Evolutionary conservation across 1,140 invertebrate genomes (phyloP).

Genomic region (Drosophila auraria): DNA sequence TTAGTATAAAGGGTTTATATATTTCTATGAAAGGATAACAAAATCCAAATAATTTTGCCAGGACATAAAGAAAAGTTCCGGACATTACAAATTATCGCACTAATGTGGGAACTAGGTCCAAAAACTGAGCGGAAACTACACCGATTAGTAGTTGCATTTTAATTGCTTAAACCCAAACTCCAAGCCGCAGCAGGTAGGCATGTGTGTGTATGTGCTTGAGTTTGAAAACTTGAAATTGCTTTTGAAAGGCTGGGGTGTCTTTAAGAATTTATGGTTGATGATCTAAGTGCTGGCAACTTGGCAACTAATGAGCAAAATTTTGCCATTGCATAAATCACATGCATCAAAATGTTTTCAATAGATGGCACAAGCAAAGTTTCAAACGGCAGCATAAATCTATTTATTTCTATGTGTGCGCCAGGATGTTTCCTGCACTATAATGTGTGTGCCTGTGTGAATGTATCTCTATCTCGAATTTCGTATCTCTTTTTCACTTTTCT

Average conservation of each 20-base stretch:
- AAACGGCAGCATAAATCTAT: conserved; percentile 73
- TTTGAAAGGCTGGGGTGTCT: conserved; percentile 46
- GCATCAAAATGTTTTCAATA: conserved; percentile 82
- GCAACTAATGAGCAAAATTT: conserved; percentile 79
- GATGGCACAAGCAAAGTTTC: conserved; percentile 64
- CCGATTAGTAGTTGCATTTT: conserved; percentile 42
- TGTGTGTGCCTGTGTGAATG: conserved; percentile 21
- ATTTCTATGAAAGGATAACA: neutral
- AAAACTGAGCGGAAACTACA: conserved; percentile 25
- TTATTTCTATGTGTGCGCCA: conserved; percentile 41
- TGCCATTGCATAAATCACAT: conserved; percentile 78
- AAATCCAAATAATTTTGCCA: neutral
- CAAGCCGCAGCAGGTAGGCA: conserved; percentile 14
- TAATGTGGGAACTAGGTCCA: conserved; percentile 21
- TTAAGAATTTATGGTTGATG: conserved; percentile 63
- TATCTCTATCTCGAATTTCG: conserved; percentile 51
- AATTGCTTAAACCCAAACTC: conserved; percentile 32
- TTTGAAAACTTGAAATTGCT: conserved; percentile 38
- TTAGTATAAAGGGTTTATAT: no score
- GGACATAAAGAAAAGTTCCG: neutral
- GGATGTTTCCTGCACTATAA: conserved; percentile 24
- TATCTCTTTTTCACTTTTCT: conserved; percentile 52
- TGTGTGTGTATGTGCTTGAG: conserved; percentile 15
- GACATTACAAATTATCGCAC: neutral
- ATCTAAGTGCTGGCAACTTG: conserved; percentile 64